These are phyloP conservation scores for Drosophila saltans DNA, from an alignment of 1,140 invertebrate species.

Conservation along the genomic window DNA sequence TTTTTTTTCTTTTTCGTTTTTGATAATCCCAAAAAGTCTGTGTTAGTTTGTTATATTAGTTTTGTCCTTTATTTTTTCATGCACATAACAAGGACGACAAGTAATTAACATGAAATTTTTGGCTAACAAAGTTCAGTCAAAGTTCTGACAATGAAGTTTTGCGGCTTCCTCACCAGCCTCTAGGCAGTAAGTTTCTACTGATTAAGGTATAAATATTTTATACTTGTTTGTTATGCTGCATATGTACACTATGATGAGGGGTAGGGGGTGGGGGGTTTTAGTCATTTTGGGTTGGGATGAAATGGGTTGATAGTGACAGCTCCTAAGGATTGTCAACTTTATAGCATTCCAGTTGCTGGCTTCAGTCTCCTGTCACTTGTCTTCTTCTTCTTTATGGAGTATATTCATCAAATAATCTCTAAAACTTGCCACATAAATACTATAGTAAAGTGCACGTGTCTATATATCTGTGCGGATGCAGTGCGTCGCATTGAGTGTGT, in stretches of 20 bases:
- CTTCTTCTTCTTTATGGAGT: conserved; percentile 37
- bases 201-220: conserved; percentile 78
- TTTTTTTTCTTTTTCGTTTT: too few species aligned
- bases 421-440: conserved; percentile 26
- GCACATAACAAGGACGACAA: conserved; percentile 25
- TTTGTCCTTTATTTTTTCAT: conserved; percentile 1
- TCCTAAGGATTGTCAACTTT: conserved; percentile 72
- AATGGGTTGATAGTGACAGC: conserved; percentile 22
- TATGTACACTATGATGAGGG: not conserved
- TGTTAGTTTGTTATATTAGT: conserved; percentile 27
- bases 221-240: conserved; percentile 51
- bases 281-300: not conserved
- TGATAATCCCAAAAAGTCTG: not conserved
- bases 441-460: conserved; percentile 17
- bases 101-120: conserved; percentile 73
- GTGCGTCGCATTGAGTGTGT: conserved; percentile 20
- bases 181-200: conserved; percentile 35
- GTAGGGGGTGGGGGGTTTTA: not conserved
- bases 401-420: conserved; percentile 62
- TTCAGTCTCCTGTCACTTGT: conserved; percentile 36
- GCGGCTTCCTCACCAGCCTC: conserved; percentile 12
- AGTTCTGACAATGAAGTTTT: conserved; percentile 68
- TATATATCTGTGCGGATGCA: conserved; percentile 25
- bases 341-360: conserved; percentile 52
- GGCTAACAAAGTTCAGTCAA: conserved; percentile 57